These are phyloP conservation scores for Polydrusus tereticollis DNA, from an alignment of 2,888 invertebrate genomes.

Conservation along the genomic window DNA sequence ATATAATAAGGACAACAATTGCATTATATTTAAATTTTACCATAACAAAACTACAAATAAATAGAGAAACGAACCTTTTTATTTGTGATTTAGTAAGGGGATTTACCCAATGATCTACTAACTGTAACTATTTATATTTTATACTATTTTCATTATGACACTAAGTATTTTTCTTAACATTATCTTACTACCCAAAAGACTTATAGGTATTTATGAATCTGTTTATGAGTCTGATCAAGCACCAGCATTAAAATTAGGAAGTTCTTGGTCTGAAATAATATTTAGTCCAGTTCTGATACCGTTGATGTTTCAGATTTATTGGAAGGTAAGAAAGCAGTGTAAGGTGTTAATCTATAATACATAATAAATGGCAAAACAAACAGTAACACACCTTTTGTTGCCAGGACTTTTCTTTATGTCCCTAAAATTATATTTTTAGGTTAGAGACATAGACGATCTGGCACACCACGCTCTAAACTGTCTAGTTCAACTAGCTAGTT, in stretches of 20 bases:
- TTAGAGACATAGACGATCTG: slow-evolving; percentile 75
- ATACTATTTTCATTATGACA: no score
- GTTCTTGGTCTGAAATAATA: slow-evolving; percentile 82
- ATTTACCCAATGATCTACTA: no score
- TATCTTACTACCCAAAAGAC: slow-evolving; percentile 73
- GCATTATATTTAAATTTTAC: no score
- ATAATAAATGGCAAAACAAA: no score
- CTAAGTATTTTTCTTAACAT: slow-evolving; percentile 54
- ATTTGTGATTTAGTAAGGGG: no score
- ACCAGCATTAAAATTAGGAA: slow-evolving; percentile 73
- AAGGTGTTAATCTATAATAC: no score
- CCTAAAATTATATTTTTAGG: slow-evolving; percentile 26
- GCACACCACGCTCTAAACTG: slow-evolving; percentile 85
- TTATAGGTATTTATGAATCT: slow-evolving; percentile 79
- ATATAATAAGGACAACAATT: no score
- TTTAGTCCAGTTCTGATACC: slow-evolving; percentile 80
- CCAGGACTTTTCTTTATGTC: no score
- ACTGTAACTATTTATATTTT: no score
- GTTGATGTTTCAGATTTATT: slow-evolving; percentile 87
- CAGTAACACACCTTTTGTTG: no score
- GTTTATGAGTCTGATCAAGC: slow-evolving; percentile 77
- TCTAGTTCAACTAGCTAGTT: slow-evolving; percentile 82
- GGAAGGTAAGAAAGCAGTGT: slow-evolving; percentile 82
- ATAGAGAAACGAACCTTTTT: no score
- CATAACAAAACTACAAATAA: no score